Base-by-base conservation (phyloP, 2,797 vertebrate genomes). In the Pseudomugil gertrudae region DNA sequence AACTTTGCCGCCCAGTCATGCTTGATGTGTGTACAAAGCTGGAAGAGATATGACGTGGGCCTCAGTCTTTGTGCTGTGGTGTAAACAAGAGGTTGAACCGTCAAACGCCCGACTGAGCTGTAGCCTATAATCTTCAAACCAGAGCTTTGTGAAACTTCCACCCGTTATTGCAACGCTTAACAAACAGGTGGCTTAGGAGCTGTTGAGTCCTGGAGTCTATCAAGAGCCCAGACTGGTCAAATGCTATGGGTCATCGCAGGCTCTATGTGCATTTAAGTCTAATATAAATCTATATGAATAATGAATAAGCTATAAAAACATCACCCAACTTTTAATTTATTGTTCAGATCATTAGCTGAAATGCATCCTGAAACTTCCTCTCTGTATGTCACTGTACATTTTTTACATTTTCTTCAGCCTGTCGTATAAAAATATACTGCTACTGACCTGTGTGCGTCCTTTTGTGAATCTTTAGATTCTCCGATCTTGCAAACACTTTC, bases 401-500 rank as follows among this genome's bases (percentile, higher is more conserved):
- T 53, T 3, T 36, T 29, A 68, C 55, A 61, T 60, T 70, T 66
- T 62, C 17, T n/a, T 3, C 54, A 57, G 27, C 24, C 33, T 81
- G 50, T 23, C 35, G 13, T 5, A 33, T 5, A n/a, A 72, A 74
- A n/a, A n/a, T 62, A 50, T 50, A 48, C n/a, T 56, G 74, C 75
- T 79, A 97, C 97, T 97, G 90, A 98, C 96, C 97, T 96, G 97
- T 99, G 90, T 99, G 97, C 82, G 97, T 99, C 94, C 97, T 95
- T 94, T 98, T 99, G 94, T 98, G 97, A 85, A 98, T 99, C 93
- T 99, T 99, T 74, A 99, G 95, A 86, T 98, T 99, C 90, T 99
- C 97, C 81, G 97, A 99, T 89, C 97, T 95, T 70, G 97, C 97
- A 81, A 99, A 98, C 74, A 99, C 97, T 94, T 99, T 98, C 70